phyloP scores from a whole-genome alignment of 2,113 vertebrate species.

The Puffinus mauretanicus region DNA sequence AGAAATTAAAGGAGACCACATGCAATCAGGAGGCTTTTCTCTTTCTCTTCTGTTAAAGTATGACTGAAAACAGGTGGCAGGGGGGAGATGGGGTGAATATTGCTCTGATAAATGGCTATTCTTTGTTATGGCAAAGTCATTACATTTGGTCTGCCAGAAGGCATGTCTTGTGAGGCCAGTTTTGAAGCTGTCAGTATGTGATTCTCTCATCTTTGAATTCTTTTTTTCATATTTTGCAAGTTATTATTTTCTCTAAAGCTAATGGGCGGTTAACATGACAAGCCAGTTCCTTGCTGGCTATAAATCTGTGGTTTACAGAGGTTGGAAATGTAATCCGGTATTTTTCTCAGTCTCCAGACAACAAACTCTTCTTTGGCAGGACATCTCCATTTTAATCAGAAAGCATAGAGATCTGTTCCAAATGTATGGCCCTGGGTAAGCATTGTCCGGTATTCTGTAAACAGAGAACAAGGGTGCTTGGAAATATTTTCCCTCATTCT shows the following conservation, averaged over 20 bases:
- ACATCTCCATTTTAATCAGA: not conserved
- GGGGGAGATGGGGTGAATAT: not conserved
- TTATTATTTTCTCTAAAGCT: not conserved
- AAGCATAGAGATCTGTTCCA: not conserved
- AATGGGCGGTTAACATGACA: not conserved
- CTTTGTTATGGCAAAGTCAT: not conserved
- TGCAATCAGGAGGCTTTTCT: not conserved
- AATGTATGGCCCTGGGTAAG: not conserved
- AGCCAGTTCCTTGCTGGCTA: not conserved
- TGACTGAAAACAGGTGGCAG: not conserved
- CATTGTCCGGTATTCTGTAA: not conserved
- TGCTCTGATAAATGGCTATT: not conserved
- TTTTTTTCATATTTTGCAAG: not conserved
- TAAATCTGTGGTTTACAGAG: not conserved
- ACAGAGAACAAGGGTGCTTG: not conserved
- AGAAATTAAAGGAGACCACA: not conserved
- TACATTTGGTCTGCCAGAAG: not conserved
- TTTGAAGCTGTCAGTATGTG: not conserved
- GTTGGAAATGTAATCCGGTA: not conserved
- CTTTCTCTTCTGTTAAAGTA: not conserved
- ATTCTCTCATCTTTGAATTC: not conserved
- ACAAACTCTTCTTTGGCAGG: not conserved
- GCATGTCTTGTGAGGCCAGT: not conserved
- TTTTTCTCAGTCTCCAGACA: not conserved
- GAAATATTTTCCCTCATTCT: not conserved